Evolutionary conservation across 2,888 invertebrate genomes (phyloP).

Genomic region (Bombyx huttoni): DNA sequence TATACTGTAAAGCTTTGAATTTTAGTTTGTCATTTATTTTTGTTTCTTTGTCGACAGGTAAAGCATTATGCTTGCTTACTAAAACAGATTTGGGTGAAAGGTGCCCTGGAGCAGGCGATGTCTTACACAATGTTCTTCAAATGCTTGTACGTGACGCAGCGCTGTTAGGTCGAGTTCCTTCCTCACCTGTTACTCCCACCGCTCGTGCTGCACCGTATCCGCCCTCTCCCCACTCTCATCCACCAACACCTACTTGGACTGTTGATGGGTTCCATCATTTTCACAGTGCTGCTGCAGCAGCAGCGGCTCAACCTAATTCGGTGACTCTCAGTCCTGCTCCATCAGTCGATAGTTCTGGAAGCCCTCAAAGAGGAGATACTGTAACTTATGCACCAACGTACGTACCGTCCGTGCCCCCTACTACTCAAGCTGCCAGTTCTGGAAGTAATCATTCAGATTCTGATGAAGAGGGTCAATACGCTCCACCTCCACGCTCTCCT

Average conservation of each 20-base stretch:
- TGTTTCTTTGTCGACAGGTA: conserved; percentile 67
- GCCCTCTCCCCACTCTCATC: conserved; percentile 85
- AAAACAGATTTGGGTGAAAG: conserved; percentile 92
- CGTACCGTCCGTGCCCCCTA: conserved; percentile 44
- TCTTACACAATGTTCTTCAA: conserved; percentile 92
- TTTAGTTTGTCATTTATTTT: not conserved
- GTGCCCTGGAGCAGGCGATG: conserved; percentile 94
- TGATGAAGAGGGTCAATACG: conserved; percentile 79
- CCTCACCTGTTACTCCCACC: conserved; percentile 87
- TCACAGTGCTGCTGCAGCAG: conserved; percentile 76
- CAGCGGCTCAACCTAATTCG: conserved; percentile 82
- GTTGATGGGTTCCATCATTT: conserved; percentile 72
- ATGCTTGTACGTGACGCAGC: conserved; percentile 87
- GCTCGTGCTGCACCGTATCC: conserved; percentile 80
- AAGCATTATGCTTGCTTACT: conserved; percentile 91
- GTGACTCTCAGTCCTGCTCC: conserved; percentile 93
- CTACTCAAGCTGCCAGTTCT: conserved; percentile 67
- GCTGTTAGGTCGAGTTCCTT: conserved; percentile 83
- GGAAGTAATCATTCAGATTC: conserved; percentile 87
- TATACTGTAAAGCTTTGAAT: no score
- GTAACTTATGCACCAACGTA: conserved; percentile 50
- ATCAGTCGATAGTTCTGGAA: conserved; percentile 89
- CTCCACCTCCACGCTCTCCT: conserved; percentile 76
- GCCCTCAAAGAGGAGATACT: conserved; percentile 81
- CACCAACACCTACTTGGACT: conserved; percentile 85